Base-by-base conservation (phyloP, 2,113 vertebrate species). In the Leptosomus discolor region DNA sequence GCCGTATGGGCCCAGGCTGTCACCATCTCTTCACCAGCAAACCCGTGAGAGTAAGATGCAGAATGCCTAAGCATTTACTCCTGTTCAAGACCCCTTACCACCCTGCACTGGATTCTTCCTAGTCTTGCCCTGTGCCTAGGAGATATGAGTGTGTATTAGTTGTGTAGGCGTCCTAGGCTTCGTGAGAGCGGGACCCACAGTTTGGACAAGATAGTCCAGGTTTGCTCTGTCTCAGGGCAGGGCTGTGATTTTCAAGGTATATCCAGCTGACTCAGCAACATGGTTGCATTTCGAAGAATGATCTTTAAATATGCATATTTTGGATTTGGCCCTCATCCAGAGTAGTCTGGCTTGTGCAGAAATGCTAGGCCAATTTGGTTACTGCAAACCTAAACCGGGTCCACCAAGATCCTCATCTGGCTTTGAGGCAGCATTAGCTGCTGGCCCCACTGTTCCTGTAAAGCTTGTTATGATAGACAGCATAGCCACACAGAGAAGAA, bases 61-160 rank as follows among this genome's bases (percentile, higher is more conserved):
- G 36, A 12, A 32, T 15, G 15, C 54, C 29, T 43, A 39, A n/a
- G 13, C 26, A 48, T 43, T 71, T 24, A 8, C 14, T 90, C 37
- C 53, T 81, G 15, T 48, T 77, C 15, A 46, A 71, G 68, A 69
- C 18, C 9, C 26, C 20, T 73, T 36, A 27, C 9, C 29, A n/a
- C 7, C 4, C 36, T 60, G 48, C 29, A 48, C 12, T 51, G 21
- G 14, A 46, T 51, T 76, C 9, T 11, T 85, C 26, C 21, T 12
- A 32, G 12, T 58, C 14, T 76, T 73, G 36, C 45, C 53, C 34
- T 78, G 69, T 68, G 43, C 41, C 46, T 29, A 50, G 37, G 8
- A 9, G 24, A 54, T 32, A 24, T 0, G 1, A 45, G 5, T 26
- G 27, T 1, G 0, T 32, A 13, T 17, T 36, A 26, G 39, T 17